Evolutionary conservation across 1,140 invertebrate genomes (phyloP), one percentile per base, ranked within the genome.

Genomic region (Eueides isabella): DNA sequence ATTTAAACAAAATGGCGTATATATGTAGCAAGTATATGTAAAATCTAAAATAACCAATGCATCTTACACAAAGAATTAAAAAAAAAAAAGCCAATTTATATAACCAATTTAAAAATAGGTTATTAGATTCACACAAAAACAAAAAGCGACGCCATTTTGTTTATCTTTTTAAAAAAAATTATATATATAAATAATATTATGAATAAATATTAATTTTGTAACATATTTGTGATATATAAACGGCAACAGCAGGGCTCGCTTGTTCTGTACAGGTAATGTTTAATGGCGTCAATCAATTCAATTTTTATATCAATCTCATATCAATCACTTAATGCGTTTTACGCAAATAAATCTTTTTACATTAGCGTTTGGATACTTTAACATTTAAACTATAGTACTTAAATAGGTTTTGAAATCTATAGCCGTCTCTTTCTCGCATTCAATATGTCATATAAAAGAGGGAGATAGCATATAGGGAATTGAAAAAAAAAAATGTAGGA

Each of bases 251-350:
- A 76, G 85, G 81, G 86, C 82, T 87, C 81, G 83, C 76, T 73
- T 28, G 79, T 80, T 79, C 19, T 87, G 85, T 90, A 89, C 83
- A 89, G 82, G 77, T 64, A 67, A 68, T 23, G 30, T 69, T 70
- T 88, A 86, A 88, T 89, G 84, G 89, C 85, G 90, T 92, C 90
- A 92, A 91, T 92, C 80, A 87, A 82, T 80, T 92, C 80, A 87
- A 82, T 80, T 78, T 55, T 86, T 78, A 86, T 91, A 92, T 91
- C 89, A 90, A 92, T 91, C 90, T 90, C 90, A 92, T 92, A 92
- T 92, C 89, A 92, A 72, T 84, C 78, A 77, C 84, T 77, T 78
- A 85, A 80, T 80, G 78, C 79, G 80, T 75, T 85, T 84, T 85
- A 82, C 76, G 76, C 77, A 80, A 55, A 26, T 55, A 55, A 55